Evolutionary conservation across 2,888 invertebrate genomes (phyloP), one percentile per base, ranked within the genome.

Genomic region (Drosophila limbata): DNA sequence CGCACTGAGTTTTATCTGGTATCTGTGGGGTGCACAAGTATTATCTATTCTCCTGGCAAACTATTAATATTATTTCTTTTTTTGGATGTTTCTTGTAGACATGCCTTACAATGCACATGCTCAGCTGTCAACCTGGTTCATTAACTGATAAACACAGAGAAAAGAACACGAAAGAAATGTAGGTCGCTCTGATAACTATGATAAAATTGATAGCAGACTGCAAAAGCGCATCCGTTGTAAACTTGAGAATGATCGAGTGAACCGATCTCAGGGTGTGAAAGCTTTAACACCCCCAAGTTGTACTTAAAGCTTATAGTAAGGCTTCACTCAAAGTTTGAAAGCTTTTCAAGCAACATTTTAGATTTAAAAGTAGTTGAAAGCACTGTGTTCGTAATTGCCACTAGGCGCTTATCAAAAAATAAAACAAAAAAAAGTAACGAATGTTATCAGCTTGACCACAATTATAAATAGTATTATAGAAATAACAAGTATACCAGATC

Each of bases 101-200:
- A 35, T 47, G 6, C 8, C 42, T 17, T n/a, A 28, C 44, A 48
- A 37, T 73, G 69, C 52, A 45, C 44, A 69, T 73, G 56, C 73
- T 53, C 53, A 47, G 66, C 56, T 68, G 65, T 56, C 65, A 45
- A 44, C 53, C 52, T 73, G 40, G 71, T 81, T 80, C 73, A 73
- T 69, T 82, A 78, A 71, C 80, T 82, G 83, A 82, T 85, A 80
- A 82, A 69, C 48, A n/a, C 11, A 15, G 44, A 33, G 42, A 50
- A 59, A 33, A 40, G 25, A 69, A 69, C 61, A 69, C 56, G 47
- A 9, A 52, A 53, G n/a, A n/a, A 15, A 73, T 69, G 45, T 85
- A 52, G 84, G 83, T 70, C 83, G 63, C 17, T 44, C 9, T 62
- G 76, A 82, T 75, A 82, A 66, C 42, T 68, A 40, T 65, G 73